These are phyloP conservation scores for Argentina silus DNA, from an alignment of 2,797 vertebrate genomes.

Conservation along the genomic window DNA sequence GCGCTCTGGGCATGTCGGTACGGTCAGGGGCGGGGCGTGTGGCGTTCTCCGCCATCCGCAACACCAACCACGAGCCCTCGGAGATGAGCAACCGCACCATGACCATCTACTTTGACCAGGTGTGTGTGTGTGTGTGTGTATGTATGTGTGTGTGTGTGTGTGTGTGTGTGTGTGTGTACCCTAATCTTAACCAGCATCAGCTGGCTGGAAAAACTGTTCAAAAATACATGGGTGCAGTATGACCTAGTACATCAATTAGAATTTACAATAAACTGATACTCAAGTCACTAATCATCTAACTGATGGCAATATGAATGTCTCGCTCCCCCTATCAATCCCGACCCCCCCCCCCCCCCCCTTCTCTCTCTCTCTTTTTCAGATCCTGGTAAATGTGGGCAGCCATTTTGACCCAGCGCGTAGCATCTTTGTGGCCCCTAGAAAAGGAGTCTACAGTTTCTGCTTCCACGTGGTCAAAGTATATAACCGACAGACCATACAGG, in stretches of 20 bases:
- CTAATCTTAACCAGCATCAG: not conserved
- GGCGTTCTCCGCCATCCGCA: conserved; percentile 80
- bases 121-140: conserved; percentile 19
- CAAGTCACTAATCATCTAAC: too few relatives aligned
- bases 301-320: not conserved
- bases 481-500: conserved; percentile 83
- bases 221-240: not conserved
- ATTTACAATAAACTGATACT: not conserved
- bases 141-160: not conserved
- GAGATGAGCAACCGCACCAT: conserved; percentile 85
- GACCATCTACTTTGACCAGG: conserved; percentile 85
- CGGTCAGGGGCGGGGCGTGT: conserved; percentile 77
- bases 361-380: conserved; percentile 50
- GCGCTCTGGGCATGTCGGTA: conserved; percentile 81
- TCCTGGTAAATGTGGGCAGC: conserved; percentile 79
- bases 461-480: conserved; percentile 85
- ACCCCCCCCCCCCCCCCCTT: not conserved
- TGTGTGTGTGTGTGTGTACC: not conserved
- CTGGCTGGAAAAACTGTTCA: not conserved
- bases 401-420: conserved; percentile 80
- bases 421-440: conserved; percentile 78
- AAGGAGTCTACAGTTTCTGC: conserved; percentile 83
- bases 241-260: not conserved
- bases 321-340: not conserved
- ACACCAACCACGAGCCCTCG: conserved; percentile 82